Conservation (phyloP, 2,797 vertebrate species). For the Eleutherodactylus coqui region DNA sequence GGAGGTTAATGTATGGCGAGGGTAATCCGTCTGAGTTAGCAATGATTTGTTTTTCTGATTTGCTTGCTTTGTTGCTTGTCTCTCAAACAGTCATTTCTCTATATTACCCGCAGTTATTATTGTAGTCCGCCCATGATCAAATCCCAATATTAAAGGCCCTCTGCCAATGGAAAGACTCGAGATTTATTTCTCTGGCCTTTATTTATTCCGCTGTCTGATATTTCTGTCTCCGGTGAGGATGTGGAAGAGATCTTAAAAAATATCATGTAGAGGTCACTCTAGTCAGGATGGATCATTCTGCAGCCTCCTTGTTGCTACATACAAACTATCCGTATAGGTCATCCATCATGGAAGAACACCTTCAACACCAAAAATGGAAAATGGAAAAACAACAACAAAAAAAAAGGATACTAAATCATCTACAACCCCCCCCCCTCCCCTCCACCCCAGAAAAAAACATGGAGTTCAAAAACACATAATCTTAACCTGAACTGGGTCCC, state of each 20-base stretch:
- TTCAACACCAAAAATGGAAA: too few relatives aligned
- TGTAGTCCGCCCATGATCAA: background rate
- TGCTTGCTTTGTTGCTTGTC: background rate
- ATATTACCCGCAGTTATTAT: background rate
- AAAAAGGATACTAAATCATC: too few relatives aligned
- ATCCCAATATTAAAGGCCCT: background rate
- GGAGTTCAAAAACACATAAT: too few relatives aligned
- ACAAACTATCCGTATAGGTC: background rate
- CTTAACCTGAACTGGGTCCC: too few relatives aligned
- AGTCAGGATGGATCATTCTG: background rate
- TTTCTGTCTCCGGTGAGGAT: background rate
- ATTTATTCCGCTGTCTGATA: too few relatives aligned
- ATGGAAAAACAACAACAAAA: too few relatives aligned
- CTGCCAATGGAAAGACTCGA: background rate
- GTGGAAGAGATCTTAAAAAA: background rate
- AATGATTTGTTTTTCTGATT: slow-evolving; percentile 22
- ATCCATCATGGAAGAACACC: background rate
- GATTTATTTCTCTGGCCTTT: background rate
- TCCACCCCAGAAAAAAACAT: too few relatives aligned
- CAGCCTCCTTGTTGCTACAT: background rate
- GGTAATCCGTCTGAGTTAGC: slow-evolving; percentile 26
- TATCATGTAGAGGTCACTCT: background rate
- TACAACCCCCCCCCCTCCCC: too few relatives aligned
- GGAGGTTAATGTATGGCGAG: slow-evolving; percentile 45
- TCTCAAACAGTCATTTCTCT: background rate